Conservation (phyloP, 2,888 invertebrate species). For the Ceramica pisi region DNA sequence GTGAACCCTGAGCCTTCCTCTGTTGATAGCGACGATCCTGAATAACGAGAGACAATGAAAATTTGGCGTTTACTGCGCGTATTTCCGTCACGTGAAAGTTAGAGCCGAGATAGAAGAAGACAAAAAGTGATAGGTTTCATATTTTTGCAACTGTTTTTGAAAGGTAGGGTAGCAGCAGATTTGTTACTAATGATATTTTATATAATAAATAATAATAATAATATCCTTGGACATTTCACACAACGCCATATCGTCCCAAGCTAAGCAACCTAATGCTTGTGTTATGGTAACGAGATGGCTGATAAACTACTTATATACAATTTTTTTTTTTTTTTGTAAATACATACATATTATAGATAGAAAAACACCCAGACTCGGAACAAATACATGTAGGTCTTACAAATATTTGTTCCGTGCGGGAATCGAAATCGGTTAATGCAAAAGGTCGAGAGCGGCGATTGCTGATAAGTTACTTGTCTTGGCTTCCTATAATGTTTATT, state of each 20-base stretch:
- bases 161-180: not conserved
- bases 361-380: no score
- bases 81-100: not conserved
- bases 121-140: not conserved
- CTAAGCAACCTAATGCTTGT: no score
- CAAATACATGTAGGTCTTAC: no score
- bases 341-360: no score
- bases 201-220: no score
- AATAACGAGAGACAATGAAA: not conserved
- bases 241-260: no score
- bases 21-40: slow-evolving; percentile 25
- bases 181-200: not conserved
- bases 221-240: no score
- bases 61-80: not conserved
- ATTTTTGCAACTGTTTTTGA: not conserved
- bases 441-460: slow-evolving; percentile 3
- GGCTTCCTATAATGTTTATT: not conserved
- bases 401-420: no score
- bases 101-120: not conserved
- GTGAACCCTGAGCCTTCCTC: slow-evolving; percentile 45
- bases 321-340: no score
- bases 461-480: not conserved
- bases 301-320: no score
- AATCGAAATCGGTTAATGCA: not conserved
- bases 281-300: no score